Conservation (phyloP, 2,888 invertebrate genomes). For the Drosophila robusta region DNA sequence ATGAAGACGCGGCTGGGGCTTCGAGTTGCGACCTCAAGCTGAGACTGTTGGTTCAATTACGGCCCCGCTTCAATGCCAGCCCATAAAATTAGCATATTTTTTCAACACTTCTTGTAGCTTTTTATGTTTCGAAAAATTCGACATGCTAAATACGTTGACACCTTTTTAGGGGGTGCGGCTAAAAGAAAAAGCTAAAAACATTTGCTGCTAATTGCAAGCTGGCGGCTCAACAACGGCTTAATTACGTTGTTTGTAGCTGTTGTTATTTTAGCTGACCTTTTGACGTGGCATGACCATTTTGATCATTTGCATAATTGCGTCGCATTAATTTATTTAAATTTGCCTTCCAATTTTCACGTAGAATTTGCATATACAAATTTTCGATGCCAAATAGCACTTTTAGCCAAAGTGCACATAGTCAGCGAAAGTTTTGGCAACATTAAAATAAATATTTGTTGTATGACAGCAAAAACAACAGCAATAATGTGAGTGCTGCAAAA, state of each 20-base stretch:
- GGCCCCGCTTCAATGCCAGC: constrained; percentile 65
- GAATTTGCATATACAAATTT: constrained; percentile 64
- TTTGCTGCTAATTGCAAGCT: constrained; percentile 69
- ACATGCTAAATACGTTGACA: constrained; percentile 74
- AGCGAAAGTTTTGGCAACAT: constrained; percentile 33
- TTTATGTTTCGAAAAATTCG: constrained; percentile 55
- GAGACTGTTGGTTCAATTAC: constrained; percentile 64
- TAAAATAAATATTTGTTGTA: constrained; percentile 49
- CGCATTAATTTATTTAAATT: constrained; percentile 65
- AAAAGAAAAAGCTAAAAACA: constrained; percentile 39
- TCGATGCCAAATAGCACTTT: constrained; percentile 43
- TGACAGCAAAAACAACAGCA: constrained; percentile 18
- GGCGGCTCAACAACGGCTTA: constrained; percentile 72
- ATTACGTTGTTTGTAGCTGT: constrained; percentile 60
- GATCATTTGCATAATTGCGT: constrained; percentile 72
- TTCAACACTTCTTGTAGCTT: constrained; percentile 49
- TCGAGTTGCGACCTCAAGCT: constrained; percentile 7
- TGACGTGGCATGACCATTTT: constrained; percentile 40
- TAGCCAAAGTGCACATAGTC: constrained; percentile 25
- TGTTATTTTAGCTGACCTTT: constrained; percentile 62
- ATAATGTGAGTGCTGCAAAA: background rate
- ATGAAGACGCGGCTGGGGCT: constrained; percentile 40
- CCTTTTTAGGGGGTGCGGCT: constrained; percentile 48
- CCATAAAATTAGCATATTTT: constrained; percentile 71
- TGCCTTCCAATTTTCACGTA: constrained; percentile 56